phyloP scores from a whole-genome alignment of 2,888 invertebrate genomes.

The Phymatocera aterrima region DNA sequence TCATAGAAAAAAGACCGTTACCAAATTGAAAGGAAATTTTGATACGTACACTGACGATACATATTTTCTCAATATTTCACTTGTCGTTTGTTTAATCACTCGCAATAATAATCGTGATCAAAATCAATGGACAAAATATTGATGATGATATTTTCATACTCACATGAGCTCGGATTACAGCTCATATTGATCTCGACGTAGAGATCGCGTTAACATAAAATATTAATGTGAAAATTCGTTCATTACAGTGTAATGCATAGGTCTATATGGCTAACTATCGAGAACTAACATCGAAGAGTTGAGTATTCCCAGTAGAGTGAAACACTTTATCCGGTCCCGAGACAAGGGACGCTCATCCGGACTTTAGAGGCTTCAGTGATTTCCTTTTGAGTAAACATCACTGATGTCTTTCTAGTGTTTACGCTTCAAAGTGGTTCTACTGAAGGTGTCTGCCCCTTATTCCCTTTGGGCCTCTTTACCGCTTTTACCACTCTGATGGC shows the following conservation, averaged over 20 bases:
- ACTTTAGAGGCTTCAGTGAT: slow-evolving; percentile 33
- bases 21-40: background rate
- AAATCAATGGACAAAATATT: too few relatives aligned
- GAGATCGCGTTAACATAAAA: too few relatives aligned
- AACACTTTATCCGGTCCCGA: slow-evolving; percentile 39
- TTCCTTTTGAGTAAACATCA: slow-evolving; percentile 34
- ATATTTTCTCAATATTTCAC: background rate
- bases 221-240: background rate
- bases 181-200: too few relatives aligned
- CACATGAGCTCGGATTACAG: too few relatives aligned
- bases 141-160: too few relatives aligned
- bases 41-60: too few relatives aligned
- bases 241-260: background rate
- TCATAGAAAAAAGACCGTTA: background rate
- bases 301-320: slow-evolving; percentile 13
- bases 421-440: slow-evolving; percentile 32
- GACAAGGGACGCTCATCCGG: slow-evolving; percentile 39
- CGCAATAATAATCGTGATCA: too few relatives aligned
- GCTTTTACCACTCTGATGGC: background rate
- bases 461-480: slow-evolving; percentile 14
- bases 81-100: too few relatives aligned
- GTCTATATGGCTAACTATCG: background rate
- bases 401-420: slow-evolving; percentile 42
- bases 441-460: slow-evolving; percentile 18
- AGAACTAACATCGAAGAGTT: slow-evolving; percentile 19